Evolutionary conservation across 1,140 invertebrate species (phyloP), one percentile per base, ranked within the genome.

Genomic region (Zaprionus davidi): DNA sequence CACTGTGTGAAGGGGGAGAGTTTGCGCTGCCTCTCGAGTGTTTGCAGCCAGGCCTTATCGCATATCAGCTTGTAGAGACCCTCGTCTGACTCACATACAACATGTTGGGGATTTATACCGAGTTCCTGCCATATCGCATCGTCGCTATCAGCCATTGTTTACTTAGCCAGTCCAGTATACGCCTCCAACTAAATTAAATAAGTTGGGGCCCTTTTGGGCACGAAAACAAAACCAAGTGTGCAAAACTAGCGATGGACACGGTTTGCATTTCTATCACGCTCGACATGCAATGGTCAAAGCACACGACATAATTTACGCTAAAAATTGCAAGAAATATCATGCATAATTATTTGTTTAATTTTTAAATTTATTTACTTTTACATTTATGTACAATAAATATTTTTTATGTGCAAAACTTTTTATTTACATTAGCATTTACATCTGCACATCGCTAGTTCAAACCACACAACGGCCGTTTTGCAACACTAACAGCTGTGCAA

Each of bases 31-130:
- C 95, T 94, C 71, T 95, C 86, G 79, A 96, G 93, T 80, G 94
- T 94, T 92, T 95, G 95, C 67, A 96, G 91, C 96, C 96, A 96
- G 71, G 91, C 93, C 86, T 94, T 94, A 86, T 96, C 95, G 65
- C 96, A 95, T 71, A 95, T 93, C 53, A 95, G 93, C 73, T 94
- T 92, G 86, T 94, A 95, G 78, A 94, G 92, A 49, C 94, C 93
- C 41, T 80, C 84, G 69, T 87, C 79, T 44, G 95, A 94, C 41
- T 93, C 82, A 92, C 94, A 94, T 70, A 96, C 93, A 93, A 95
- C 93, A 93, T 95, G 95, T 85, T 95, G 95, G 77, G 91, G 93
- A 78, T 94, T 95, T 92, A 96, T 94, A 62, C 94, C 94, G 86
- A 95, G 93, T 93, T 95, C 95, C 81, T 94, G 94, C 91, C 94